These are phyloP conservation scores for Thryonomys swinderianus DNA, from an alignment of 2,113 vertebrate species.

Conservation along the genomic window DNA sequence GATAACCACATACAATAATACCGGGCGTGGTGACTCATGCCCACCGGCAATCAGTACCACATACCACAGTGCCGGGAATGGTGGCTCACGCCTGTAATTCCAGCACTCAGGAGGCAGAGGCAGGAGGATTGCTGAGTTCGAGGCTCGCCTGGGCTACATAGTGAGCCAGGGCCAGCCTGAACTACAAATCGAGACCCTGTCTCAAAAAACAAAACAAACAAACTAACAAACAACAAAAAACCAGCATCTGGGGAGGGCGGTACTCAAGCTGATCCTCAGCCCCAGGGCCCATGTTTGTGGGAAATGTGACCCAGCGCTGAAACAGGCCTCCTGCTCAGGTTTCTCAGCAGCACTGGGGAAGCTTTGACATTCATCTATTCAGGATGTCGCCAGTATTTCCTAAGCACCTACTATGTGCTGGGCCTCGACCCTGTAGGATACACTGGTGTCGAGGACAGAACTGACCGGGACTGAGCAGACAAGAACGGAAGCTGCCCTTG, in stretches of 20 bases:
- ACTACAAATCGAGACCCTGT: too few relatives aligned
- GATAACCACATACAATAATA: too few relatives aligned
- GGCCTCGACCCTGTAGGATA: not conserved
- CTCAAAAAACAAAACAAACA: too few relatives aligned
- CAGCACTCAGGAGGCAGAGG: too few relatives aligned
- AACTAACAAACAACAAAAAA: too few relatives aligned
- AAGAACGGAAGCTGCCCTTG: not conserved
- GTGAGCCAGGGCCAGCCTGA: too few relatives aligned
- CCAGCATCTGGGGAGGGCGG: not conserved
- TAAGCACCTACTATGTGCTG: not conserved
- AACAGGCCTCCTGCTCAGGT: not conserved
- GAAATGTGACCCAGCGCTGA: not conserved
- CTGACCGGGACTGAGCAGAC: not conserved
- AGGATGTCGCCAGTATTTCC: not conserved
- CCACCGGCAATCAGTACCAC: too few relatives aligned
- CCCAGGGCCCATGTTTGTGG: not conserved
- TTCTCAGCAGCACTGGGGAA: not conserved
- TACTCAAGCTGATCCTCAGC: not conserved
- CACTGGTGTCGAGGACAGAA: not conserved
- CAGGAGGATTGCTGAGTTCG: too few relatives aligned
- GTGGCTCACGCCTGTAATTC: too few relatives aligned
- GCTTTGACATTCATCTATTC: not conserved
- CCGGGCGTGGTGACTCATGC: too few relatives aligned
- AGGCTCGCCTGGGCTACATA: too few relatives aligned
- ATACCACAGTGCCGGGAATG: too few relatives aligned